These are phyloP conservation scores for Ictalurus furcatus DNA, from an alignment of 2,113 vertebrate genomes.

Conservation along the genomic window DNA sequence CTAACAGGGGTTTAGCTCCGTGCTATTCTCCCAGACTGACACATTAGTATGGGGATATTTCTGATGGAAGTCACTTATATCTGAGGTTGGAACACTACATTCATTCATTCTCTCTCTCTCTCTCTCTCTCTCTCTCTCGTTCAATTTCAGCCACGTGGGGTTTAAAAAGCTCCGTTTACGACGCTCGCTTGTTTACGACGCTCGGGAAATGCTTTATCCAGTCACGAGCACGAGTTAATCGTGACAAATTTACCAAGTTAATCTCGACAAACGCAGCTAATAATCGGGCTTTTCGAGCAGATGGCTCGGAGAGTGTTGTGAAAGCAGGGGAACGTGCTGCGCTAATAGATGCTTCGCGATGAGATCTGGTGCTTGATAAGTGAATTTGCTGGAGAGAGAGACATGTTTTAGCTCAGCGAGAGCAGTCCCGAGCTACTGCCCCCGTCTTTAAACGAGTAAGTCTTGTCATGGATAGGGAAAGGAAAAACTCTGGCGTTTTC, in stretches of 20 bases:
- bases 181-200: too few species aligned
- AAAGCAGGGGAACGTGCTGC: neutral
- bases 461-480: neutral
- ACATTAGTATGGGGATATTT: too few species aligned
- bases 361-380: conserved; percentile 42
- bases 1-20: neutral
- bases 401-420: neutral
- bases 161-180: neutral
- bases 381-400: conserved; percentile 26
- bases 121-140: neutral
- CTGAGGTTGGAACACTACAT: neutral
- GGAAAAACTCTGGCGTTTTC: neutral
- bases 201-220: conserved; percentile 6
- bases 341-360: conserved; percentile 14
- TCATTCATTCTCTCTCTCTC: neutral
- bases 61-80: neutral
- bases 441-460: neutral
- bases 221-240: neutral
- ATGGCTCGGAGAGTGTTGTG: neutral
- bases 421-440: neutral
- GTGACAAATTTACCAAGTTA: conserved; percentile 22
- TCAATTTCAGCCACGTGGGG: neutral
- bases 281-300: conserved; percentile 3
- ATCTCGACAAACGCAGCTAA: conserved; percentile 31
- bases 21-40: neutral